Percentiles rank a stretch among this genome's conserved stretches.
Evolutionary conservation across 2,113 vertebrate genomes (phyloP).

Genomic region (Numida meleagris): DNA sequence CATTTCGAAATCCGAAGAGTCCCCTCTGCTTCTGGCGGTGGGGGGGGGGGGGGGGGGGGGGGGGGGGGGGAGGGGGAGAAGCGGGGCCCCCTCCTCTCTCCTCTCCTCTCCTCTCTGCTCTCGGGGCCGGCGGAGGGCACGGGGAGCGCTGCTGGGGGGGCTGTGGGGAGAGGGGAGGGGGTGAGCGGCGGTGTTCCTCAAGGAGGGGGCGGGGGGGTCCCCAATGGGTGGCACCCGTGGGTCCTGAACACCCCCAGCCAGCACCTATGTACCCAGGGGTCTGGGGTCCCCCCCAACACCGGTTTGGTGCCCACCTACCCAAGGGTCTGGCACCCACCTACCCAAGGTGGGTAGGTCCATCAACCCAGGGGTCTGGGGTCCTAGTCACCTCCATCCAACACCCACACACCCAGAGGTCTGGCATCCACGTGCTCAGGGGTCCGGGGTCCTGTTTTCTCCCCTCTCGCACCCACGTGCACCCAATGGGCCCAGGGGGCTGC

Average conservation of each 20-base stretch:
- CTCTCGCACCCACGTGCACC: too few species aligned
- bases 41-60: conserved; percentile 46
- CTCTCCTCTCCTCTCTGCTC: background rate
- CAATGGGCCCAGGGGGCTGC: too few species aligned
- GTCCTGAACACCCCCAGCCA: too few species aligned
- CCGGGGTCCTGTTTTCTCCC: background rate
- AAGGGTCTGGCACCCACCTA: too few species aligned
- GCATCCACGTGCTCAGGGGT: background rate
- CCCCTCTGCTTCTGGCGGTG: conserved; percentile 77
- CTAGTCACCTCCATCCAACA: too few species aligned
- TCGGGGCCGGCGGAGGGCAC: background rate
- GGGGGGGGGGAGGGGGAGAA: background rate
- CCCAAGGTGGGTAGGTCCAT: too few species aligned
- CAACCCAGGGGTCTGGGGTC: too few species aligned
- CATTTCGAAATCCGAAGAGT: background rate
- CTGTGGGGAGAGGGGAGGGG: background rate
- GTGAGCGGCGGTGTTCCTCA: background rate
- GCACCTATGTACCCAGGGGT: too few species aligned
- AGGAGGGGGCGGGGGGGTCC: background rate
- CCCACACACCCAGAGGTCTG: background rate
- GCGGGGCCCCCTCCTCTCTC: background rate
- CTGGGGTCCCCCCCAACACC: too few species aligned
- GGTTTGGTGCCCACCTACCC: too few species aligned
- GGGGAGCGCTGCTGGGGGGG: background rate
- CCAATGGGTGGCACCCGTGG: background rate